Base-by-base conservation (phyloP, 1,140 invertebrate genomes). In the Nixonia krombeini region DNA sequence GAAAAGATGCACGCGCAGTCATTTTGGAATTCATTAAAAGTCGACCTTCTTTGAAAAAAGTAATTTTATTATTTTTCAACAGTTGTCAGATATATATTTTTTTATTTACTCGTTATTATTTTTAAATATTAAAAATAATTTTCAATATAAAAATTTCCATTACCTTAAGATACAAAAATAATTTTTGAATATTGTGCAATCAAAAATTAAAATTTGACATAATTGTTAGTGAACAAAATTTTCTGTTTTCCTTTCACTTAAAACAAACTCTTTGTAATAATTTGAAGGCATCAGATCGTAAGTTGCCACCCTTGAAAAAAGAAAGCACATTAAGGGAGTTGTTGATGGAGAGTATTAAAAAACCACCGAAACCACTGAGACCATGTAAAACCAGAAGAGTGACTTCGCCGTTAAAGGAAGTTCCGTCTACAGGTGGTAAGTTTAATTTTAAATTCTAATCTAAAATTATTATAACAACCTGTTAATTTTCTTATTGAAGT, bases 11-110 rank as follows among this genome's bases (percentile, higher is more conserved):
- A 5, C 95, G 97, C 79, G 94, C 93, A 33, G 90, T 97, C 78
- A 98, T 99, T 78, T 88, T 98, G 65, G 96, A 99, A 80, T 98
- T 98, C 85, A 98, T 99, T 75, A 88, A 96, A 77, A 97, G 95
- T 72, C 88, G 96, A 78, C 96, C 96, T 18, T 95, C 95, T 57
- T 88, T 99, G 9, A 93, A 92, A 86, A 96, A 96, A 88, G 96
- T 95, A 86, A 67, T 9, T 50, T 53, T 49, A 37, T 23, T 31
- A 55, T 23, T 33, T 10, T 42, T 66, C 25, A 26, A 5, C 25
- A 26, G 4, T 9, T 41, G 68, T 64, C 18, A 51, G 62, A 66
- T 33, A 13, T n/a, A 45, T 38, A 13, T 51, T 23, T 17, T 26
- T 28, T 57, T 53, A 42, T 63, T 31, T 65, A 64, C 57, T 51